Evolutionary conservation across 2,797 vertebrate genomes (phyloP), one percentile per base, ranked within the genome.

Genomic region (Astyanax mexicanus): DNA sequence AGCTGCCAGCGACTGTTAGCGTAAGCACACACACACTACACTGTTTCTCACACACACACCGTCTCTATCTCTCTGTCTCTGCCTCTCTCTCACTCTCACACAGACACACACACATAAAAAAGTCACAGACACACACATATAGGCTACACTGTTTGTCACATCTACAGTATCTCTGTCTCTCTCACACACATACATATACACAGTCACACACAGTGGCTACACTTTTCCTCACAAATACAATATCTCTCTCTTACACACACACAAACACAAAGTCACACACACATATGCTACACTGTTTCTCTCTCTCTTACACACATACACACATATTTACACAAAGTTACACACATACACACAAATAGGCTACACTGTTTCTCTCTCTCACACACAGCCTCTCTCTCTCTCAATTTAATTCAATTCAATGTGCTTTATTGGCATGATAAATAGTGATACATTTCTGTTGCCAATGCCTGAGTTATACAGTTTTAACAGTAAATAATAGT

Each of bases 1-100:
- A 75, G 71, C 47, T 77, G 71, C 75, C 67, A 79, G 72, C 69
- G 69, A 73, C 74, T 81, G 80, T 76, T 83, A 80, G 67, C 69
- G 70, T 69, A 67, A 61, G 52, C 69, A 61, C 74, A 44, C 27
- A 7, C 27, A 29, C 52, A 17, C 25, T n/a, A 29, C 25, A 17
- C 23, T n/a, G n/a, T n/a, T n/a, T n/a, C n/a, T n/a, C 54, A 57
- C 54, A 32, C 25, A 17, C 54, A 17, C 27, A 7, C 27, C 49
- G 42, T 13, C 3, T 44, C 8, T 13, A n/a, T n/a, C n/a, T n/a
- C n/a, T n/a, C n/a, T n/a, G n/a, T n/a, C n/a, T n/a, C n/a, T n/a
- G n/a, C n/a, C n/a, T n/a, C n/a, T n/a, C n/a, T n/a, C n/a, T n/a
- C n/a, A n/a, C 25, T 11, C 27, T 19, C 64, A n/a, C 27, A 10